A percentile compares a stretch with the other conserved stretches of the same genome.
These are phyloP conservation scores for Linnaemya vulpina DNA, from an alignment of 2,888 invertebrate species.

Conservation along the genomic window DNA sequence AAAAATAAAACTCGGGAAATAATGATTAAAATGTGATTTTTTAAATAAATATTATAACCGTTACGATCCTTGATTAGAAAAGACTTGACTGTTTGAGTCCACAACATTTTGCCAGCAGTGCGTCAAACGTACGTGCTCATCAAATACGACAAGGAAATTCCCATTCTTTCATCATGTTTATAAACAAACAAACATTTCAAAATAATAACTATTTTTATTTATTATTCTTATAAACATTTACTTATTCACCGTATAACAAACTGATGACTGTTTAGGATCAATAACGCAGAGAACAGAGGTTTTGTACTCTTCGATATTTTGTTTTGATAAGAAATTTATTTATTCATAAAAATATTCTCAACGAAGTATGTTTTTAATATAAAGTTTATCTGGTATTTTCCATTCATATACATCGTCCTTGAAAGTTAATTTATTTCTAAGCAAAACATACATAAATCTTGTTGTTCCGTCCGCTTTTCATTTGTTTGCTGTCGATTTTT, in stretches of 20 bases:
- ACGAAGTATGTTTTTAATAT: neutral
- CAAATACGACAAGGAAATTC: too few relatives aligned
- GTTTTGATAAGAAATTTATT: neutral
- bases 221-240: too few relatives aligned
- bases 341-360: constrained; percentile 3
- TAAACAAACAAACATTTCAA: too few relatives aligned
- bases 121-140: too few relatives aligned
- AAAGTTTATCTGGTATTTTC: neutral
- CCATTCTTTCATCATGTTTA: too few relatives aligned
- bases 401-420: neutral
- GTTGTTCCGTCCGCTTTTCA: neutral
- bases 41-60: too few relatives aligned
- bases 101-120: too few relatives aligned
- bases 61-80: too few relatives aligned
- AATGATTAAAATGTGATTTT: too few relatives aligned
- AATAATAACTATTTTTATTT: too few relatives aligned
- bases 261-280: constrained; percentile 52
- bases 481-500: constrained; percentile 3
- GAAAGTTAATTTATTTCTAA: neutral
- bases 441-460: neutral
- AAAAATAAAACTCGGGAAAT: too few relatives aligned
- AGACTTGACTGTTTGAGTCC: too few relatives aligned
- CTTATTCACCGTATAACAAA: constrained; percentile 23
- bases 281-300: constrained; percentile 26
- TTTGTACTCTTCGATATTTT: constrained; percentile 11